phyloP scores from a whole-genome alignment of 2,888 invertebrate genomes.

The Leptopilina drosophilae region DNA sequence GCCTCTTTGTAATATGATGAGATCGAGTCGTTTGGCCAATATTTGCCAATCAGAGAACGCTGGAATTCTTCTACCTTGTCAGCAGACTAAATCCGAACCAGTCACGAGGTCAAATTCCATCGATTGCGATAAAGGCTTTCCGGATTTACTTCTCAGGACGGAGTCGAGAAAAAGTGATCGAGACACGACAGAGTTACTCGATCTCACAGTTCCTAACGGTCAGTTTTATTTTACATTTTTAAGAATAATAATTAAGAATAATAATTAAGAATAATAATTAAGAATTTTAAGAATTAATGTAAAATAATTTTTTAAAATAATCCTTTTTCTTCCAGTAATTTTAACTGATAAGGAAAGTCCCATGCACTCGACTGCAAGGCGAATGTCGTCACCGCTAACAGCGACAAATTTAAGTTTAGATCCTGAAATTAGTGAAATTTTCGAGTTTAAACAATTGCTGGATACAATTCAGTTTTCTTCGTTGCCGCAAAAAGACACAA shows the following conservation, averaged over 20 bases:
- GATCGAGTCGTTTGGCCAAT: constrained; percentile 47
- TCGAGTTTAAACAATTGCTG: constrained; percentile 67
- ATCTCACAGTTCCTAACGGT: constrained; percentile 70
- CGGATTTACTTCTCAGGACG: constrained; percentile 55
- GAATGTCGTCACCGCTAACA: constrained; percentile 66
- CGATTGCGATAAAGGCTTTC: constrained; percentile 68
- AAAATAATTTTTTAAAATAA: not conserved
- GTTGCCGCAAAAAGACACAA: constrained; percentile 60
- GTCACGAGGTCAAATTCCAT: constrained; percentile 70
- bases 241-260: no score
- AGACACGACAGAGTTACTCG: constrained; percentile 60
- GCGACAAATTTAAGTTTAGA: constrained; percentile 57
- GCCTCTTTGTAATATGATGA: constrained; percentile 49
- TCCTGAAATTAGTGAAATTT: constrained; percentile 62
- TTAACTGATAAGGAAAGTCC: constrained; percentile 65
- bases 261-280: no score
- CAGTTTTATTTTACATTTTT: constrained; percentile 41
- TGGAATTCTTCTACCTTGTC: constrained; percentile 54
- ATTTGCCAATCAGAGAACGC: constrained; percentile 53
- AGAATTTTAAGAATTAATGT: no score
- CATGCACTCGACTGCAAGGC: constrained; percentile 65
- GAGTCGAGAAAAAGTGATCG: constrained; percentile 50
- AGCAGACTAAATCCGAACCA: constrained; percentile 67
- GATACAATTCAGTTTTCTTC: constrained; percentile 65
- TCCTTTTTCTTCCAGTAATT: constrained; percentile 59